These are phyloP conservation scores for Enteromius paludinosus DNA, from an alignment of 2,797 vertebrate genomes.

Conservation along the genomic window DNA sequence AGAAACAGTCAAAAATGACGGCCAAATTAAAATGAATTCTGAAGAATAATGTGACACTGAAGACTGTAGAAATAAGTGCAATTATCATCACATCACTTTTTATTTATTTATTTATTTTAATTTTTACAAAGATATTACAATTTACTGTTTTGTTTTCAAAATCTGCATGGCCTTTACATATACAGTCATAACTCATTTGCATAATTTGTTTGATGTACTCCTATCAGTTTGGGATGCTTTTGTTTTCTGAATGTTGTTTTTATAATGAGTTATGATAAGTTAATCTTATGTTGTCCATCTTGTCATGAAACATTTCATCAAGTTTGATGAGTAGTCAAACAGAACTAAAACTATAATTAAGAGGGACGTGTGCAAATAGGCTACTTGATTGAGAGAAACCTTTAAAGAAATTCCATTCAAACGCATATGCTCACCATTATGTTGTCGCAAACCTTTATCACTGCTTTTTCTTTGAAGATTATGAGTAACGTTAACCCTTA, in stretches of 20 bases:
- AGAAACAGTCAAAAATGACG: no score
- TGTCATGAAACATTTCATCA: constrained; percentile 18
- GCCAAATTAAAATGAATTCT: neutral
- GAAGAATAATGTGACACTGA: neutral
- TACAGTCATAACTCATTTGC: neutral
- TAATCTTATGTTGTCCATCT: constrained; percentile 2
- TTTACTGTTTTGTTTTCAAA: neutral
- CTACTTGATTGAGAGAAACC: neutral
- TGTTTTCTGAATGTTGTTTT: constrained; percentile 4
- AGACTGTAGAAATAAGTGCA: neutral
- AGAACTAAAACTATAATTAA: constrained; percentile 20
- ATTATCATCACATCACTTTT: no score
- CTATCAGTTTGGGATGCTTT: constrained; percentile 3
- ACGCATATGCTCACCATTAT: neutral
- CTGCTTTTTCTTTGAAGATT: neutral
- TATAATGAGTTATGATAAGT: neutral
- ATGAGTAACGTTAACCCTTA: neutral
- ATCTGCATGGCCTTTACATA: neutral
- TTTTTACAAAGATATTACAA: no score
- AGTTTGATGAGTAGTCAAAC: neutral
- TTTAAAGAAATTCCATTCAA: neutral
- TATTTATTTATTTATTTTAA: no score
- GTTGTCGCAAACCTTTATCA: neutral
- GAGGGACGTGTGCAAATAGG: neutral
- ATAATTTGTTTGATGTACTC: neutral